A percentile compares a stretch with the other conserved stretches of the same genome.
Conservation (phyloP, 2,113 vertebrate species). For the Heterotis niloticus region DNA sequence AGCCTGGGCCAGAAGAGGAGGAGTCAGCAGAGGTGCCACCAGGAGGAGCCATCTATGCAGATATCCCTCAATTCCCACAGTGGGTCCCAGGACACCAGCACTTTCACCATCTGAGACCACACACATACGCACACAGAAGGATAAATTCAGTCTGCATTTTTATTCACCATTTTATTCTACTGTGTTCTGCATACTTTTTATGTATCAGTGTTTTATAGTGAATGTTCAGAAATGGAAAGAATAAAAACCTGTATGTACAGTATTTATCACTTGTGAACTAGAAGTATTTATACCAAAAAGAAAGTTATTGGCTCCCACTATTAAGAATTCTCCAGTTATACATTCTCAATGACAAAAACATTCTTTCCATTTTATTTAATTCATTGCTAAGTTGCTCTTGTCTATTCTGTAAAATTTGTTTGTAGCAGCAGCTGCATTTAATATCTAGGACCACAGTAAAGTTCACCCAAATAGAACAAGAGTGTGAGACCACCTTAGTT, state of each 20-base stretch:
- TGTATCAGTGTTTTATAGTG: not conserved
- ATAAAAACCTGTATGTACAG: not conserved
- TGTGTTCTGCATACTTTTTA: not conserved
- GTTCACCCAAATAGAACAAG: too few relatives aligned
- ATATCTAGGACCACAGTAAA: too few relatives aligned
- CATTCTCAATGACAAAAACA: too few relatives aligned
- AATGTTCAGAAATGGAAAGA: not conserved
- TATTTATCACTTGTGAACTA: not conserved
- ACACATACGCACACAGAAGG: not conserved
- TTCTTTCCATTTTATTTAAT: too few relatives aligned
- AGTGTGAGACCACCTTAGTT: too few relatives aligned
- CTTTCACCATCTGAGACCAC: slow-evolving; percentile 57
- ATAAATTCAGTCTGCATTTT: not conserved
- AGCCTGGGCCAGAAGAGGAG: slow-evolving; percentile 46
- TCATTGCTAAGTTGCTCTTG: too few relatives aligned
- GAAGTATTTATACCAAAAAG: not conserved
- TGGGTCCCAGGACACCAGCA: slow-evolving; percentile 53
- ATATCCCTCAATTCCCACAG: slow-evolving; percentile 57
- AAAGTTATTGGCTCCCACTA: too few relatives aligned
- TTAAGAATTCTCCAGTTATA: too few relatives aligned
- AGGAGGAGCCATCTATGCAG: slow-evolving; percentile 43
- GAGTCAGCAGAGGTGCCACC: slow-evolving; percentile 15
- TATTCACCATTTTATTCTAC: not conserved
- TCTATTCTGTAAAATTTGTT: too few relatives aligned
- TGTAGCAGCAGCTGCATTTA: too few relatives aligned